Conservation (phyloP, 2,797 vertebrate genomes). For the Pseudochromis fuscus region DNA sequence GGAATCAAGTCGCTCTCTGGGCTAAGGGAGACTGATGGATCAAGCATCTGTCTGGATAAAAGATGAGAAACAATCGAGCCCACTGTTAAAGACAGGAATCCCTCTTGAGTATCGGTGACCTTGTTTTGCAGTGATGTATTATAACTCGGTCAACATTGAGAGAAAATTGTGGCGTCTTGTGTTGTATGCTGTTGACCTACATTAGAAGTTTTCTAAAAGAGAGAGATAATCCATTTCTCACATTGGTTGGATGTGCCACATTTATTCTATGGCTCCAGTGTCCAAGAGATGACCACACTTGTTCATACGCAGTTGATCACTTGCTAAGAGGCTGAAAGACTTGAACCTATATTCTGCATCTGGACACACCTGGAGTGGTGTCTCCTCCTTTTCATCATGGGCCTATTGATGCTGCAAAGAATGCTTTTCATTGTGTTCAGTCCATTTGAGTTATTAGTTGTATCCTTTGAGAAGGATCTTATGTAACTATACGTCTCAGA, state of each 20-base stretch:
- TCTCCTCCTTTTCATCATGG: too few relatives aligned
- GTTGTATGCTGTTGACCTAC: conserved; percentile 70
- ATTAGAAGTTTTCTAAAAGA: conserved; percentile 65
- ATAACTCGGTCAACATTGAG: conserved; percentile 71
- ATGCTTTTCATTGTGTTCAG: conserved; percentile 18
- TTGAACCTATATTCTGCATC: conserved; percentile 27
- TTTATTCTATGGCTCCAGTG: conserved; percentile 18
- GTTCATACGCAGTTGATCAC: conserved; percentile 71
- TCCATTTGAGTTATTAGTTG: conserved; percentile 43
- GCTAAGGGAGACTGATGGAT: conserved; percentile 69
- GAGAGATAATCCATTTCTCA: conserved; percentile 40
- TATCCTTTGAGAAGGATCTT: conserved; percentile 32
- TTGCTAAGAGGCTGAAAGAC: conserved; percentile 39
- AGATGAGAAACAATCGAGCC: conserved; percentile 67
- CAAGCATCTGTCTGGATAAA: conserved; percentile 77
- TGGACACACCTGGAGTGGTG: too few relatives aligned
- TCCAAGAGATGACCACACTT: conserved; percentile 66
- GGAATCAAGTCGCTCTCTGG: conserved; percentile 53
- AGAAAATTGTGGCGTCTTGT: conserved; percentile 60
- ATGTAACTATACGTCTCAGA: conserved; percentile 18
- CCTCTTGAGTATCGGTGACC: conserved; percentile 74
- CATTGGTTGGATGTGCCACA: conserved; percentile 39
- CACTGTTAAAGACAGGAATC: conserved; percentile 67
- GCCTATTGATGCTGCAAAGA: not conserved
- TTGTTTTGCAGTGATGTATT: conserved; percentile 72